Evolutionary conservation across 37 sponge, comb jelly and placozoan species (phyloP), one percentile per base, ranked within the genome.

Genomic region (Axinella damicornis): DNA sequence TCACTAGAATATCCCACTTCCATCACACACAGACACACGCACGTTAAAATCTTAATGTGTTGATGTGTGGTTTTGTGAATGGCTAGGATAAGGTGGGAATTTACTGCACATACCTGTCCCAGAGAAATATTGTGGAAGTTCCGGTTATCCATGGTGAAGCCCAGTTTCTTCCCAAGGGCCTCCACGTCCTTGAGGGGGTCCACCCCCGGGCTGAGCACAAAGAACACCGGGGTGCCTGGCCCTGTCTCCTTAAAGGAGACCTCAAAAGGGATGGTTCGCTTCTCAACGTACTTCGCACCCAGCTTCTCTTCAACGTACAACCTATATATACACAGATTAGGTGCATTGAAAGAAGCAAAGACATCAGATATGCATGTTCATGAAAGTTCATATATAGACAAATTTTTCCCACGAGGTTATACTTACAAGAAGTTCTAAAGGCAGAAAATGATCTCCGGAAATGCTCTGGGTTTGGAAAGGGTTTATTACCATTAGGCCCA

Each of bases 111-210:
- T 78, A 86, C 86, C 83, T 98, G 99, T 71, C 99, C 99, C 62
- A 98, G 89, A 21, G 99, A 98, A 5, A 98, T 85, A 78, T 96
- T 98, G 87, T 98, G 96, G 41, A 98, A 93, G 69, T 95, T 96
- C 34, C 81, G 57, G 56, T 83, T 89, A 73, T 94, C 93, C 21
- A 86, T 65, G 11, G 96, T 96, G 70, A 94, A 94, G 53, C 96
- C 96, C 2, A 98, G 91, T 83, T 96, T 98, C 83, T 94, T 94
- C 13, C 99, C 99, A 32, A 98, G 82, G 38, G 85, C 83, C 65
- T 98, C 99, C 41, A 98, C 99, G 78, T 96, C 99, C 85, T 98
- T 98, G 63, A 98, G 89, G 2, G 99, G 99, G 68, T 98, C 99
- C 27, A 98, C 99, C 32, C 99, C 99, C 46, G 99, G 97, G n/a